Evolutionary conservation across 1,140 invertebrate genomes (phyloP).

Genomic region (Ceratitis capitata): DNA sequence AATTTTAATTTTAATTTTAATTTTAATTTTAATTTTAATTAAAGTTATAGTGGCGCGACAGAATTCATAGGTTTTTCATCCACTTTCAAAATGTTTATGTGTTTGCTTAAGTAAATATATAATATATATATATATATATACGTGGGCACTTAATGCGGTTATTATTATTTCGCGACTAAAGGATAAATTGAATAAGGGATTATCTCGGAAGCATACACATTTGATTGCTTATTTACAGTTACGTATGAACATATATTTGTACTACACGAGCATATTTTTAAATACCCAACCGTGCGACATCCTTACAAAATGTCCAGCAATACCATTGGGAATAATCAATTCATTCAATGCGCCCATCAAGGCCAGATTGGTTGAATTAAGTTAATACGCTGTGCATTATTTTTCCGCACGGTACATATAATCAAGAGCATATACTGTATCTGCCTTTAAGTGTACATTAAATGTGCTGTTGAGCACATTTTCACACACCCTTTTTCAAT

Average conservation of each 20-base stretch:
- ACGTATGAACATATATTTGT: background rate
- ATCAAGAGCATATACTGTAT: no score
- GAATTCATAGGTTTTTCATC: no score
- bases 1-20: no score
- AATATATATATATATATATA: background rate
- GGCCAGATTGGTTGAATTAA: constrained; percentile 5
- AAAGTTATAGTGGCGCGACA: no score
- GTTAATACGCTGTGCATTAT: background rate
- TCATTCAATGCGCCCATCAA: constrained; percentile 2
- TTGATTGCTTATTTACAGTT: background rate
- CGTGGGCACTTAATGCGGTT: background rate
- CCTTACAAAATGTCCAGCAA: background rate
- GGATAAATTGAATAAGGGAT: background rate
- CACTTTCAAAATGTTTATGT: no score
- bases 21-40: no score
- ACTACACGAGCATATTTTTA: no score
- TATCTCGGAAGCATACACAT: background rate
- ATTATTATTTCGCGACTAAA: background rate
- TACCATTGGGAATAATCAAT: background rate
- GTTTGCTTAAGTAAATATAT: background rate
- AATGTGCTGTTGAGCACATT: background rate
- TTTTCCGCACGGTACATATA: background rate
- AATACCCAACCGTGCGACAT: no score
- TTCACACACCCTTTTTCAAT: background rate
- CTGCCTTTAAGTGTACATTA: no score